phyloP scores from a whole-genome alignment of 2,888 invertebrate species.

The Odontocerum albicorne region DNA sequence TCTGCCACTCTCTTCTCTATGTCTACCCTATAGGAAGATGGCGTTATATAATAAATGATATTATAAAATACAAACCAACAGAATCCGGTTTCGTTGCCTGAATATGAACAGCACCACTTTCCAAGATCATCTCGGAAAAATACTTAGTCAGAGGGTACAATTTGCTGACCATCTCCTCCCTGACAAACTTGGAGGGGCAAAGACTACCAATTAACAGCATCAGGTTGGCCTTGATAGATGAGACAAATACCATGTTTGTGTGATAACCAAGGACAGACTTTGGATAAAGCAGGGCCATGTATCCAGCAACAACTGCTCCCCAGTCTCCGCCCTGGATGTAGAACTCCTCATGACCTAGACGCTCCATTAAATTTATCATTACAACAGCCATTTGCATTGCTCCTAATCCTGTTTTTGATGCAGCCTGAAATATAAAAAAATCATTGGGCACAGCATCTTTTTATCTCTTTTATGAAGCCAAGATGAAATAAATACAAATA shows the following conservation, averaged over 20 bases:
- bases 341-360: slow-evolving; percentile 67
- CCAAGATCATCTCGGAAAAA: slow-evolving; percentile 42
- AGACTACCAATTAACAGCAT: slow-evolving; percentile 49
- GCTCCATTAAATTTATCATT: slow-evolving; percentile 68
- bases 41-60: no score
- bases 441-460: no score
- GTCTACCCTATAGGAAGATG: no score
- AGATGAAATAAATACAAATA: no score
- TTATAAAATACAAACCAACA: slow-evolving; percentile 61
- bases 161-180: slow-evolving; percentile 48
- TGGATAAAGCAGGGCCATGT: slow-evolving; percentile 59
- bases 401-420: slow-evolving; percentile 63
- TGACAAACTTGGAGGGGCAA: slow-evolving; percentile 55
- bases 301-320: slow-evolving; percentile 58
- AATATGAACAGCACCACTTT: slow-evolving; percentile 49
- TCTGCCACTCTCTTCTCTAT: no score
- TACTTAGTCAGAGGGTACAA: slow-evolving; percentile 53
- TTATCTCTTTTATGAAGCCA: no score
- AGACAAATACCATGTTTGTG: slow-evolving; percentile 60
- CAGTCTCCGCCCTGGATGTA: slow-evolving; percentile 74
- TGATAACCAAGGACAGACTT: slow-evolving; percentile 55
- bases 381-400: slow-evolving; percentile 56
- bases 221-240: slow-evolving; percentile 45
- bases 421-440: slow-evolving; percentile 48
- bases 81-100: slow-evolving; percentile 78